A percentile compares a stretch with the other conserved stretches of the same genome.
Evolutionary conservation across 2,797 vertebrate species (phyloP).

Genomic region (Cheirogaleus major): DNA sequence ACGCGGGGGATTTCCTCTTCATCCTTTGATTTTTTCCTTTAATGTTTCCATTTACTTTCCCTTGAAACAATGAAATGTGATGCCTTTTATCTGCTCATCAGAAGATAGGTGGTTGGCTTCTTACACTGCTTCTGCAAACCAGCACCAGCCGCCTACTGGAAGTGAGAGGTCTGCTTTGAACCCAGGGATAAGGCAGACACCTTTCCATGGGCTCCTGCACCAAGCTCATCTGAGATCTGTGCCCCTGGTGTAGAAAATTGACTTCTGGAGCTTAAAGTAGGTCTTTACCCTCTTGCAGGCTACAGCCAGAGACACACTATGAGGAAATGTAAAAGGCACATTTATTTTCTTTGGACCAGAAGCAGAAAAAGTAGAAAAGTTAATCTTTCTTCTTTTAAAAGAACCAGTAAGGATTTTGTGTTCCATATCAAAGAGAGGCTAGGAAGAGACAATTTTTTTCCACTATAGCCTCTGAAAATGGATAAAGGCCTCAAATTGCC

Average conservation of each 20-base stretch:
- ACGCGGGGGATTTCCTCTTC: conserved; percentile 50
- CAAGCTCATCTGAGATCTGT: neutral
- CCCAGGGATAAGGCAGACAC: neutral
- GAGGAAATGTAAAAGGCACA: conserved; percentile 28
- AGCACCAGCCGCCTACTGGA: neutral
- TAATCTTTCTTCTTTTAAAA: conserved; percentile 50
- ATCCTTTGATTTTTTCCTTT: conserved; percentile 66
- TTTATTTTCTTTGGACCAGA: conserved; percentile 56
- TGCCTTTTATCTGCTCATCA: conserved; percentile 56
- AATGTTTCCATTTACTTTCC: conserved; percentile 72
- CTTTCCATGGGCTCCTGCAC: neutral
- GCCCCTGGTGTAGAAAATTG: neutral
- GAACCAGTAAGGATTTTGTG: conserved; percentile 10
- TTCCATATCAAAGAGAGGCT: neutral
- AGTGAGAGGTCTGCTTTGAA: neutral
- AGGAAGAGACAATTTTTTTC: conserved; percentile 15
- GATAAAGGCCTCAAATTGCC: neutral
- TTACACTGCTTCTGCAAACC: neutral
- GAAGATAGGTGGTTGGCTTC: conserved; percentile 19
- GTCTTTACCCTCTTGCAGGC: neutral
- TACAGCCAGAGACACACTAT: neutral
- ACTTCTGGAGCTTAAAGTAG: neutral
- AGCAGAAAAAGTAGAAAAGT: conserved; percentile 55
- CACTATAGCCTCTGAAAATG: neutral
- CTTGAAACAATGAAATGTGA: conserved; percentile 49